phyloP scores from a whole-genome alignment of 2,797 vertebrate species.

The Sebastes cheni region DNA sequence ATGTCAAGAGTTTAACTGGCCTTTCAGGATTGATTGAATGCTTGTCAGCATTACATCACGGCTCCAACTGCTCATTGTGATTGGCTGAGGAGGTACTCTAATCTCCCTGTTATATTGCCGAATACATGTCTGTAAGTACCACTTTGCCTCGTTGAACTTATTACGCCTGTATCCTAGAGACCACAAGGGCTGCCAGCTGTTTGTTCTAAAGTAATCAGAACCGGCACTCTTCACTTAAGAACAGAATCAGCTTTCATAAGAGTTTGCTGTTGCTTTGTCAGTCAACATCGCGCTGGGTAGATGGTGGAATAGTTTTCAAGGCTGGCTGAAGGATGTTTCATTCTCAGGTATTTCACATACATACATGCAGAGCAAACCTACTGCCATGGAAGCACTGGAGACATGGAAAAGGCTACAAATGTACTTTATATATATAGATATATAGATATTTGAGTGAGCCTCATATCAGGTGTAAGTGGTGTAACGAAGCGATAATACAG shows the following conservation, averaged over 20 bases:
- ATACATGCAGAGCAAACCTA: neutral
- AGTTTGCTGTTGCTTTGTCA: neutral
- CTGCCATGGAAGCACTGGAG: neutral
- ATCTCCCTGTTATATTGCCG: neutral
- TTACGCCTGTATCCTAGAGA: neutral
- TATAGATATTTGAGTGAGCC: neutral
- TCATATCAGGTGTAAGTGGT: conserved; percentile 11
- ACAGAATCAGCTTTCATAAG: neutral
- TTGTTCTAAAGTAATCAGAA: neutral
- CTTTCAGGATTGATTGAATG: neutral
- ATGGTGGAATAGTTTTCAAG: neutral
- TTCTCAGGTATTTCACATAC: neutral
- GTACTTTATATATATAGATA: neutral
- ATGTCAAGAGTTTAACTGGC: neutral
- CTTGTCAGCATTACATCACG: neutral
- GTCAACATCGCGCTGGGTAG: neutral
- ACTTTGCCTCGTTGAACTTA: neutral
- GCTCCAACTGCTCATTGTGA: neutral
- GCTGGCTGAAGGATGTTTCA: neutral
- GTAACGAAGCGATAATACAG: neutral
- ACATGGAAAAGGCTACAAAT: neutral
- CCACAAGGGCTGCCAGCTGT: neutral
- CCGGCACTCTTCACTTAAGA: neutral
- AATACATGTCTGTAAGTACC: neutral
- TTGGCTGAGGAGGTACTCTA: neutral